Base-by-base conservation (phyloP, 1,140 invertebrate species). In the Andricus grossulariae region DNA sequence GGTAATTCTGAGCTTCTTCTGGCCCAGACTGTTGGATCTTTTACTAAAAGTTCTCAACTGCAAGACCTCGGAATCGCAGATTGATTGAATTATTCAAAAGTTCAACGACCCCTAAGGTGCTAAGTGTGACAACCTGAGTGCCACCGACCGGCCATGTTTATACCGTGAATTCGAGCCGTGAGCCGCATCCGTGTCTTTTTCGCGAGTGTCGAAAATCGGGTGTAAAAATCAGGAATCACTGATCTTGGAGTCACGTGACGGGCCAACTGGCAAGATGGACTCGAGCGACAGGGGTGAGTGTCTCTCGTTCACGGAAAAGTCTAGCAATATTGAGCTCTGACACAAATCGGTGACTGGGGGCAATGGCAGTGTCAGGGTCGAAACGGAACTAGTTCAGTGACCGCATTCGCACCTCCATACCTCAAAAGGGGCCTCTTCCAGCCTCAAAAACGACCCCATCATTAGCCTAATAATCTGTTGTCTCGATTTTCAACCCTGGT, bases 361-460 rank as follows among this genome's bases (percentile, higher is more conserved):
- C 88, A 89, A 89, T 90, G 89, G 89, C 89, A 90, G 89, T 90
- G 89, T 90, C 89, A 90, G 89, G 89, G 89, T 90, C 89, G 89
- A 84, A 89, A 88, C 84, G 84, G 84, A 90, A 88, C 86, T 90
- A 85, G 89, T 90, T 91, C 89, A 90, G 80, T 89, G 90, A 90
- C 89, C 89, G 89, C 87, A 85, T 88, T 90, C 76, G 71, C 66
- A 75, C 50, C 15, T 71, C 55, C 71, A 66, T 60, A 71, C 19
- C 18, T 18, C 13, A 11, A 45, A 60, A 76, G 77, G n/a, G 50
- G 78, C 49, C 39, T 50, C 19, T 70, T 66, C 75, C 66, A 72
- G 21, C 7, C 16, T 12, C n/a, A 51, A 45, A 60, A 71, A 72
- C 73, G 13, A 50, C 18, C 45, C 13, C 3, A 39, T 51, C 55